phyloP scores from a whole-genome alignment of 2,113 vertebrate species.

The Girardinichthys multiradiatus region DNA sequence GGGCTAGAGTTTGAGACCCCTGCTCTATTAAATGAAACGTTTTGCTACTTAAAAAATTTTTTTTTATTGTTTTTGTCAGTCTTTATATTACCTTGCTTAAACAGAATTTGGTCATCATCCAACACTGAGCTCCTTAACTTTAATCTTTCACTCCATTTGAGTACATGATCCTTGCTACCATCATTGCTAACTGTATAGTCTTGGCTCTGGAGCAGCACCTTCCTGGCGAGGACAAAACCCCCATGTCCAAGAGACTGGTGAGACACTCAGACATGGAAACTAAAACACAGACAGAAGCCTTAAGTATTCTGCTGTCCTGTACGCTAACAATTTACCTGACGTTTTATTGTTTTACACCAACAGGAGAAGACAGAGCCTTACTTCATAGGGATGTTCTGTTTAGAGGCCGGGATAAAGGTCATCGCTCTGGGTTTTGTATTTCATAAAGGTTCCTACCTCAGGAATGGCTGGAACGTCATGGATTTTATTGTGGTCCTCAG shows the following conservation, averaged over 20 bases:
- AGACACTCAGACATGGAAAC: conserved; percentile 54
- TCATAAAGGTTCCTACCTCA: conserved; percentile 97
- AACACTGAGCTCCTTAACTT: conserved; percentile 83
- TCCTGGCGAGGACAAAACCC: conserved; percentile 95
- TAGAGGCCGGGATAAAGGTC: conserved; percentile 98
- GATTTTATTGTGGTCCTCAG: conserved; percentile 99
- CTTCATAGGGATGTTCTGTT: conserved; percentile 99
- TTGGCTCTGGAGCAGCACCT: conserved; percentile 96
- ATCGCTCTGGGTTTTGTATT: conserved; percentile 96
- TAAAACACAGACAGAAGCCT: not conserved
- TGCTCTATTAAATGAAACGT: no score
- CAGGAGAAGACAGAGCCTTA: conserved; percentile 99
- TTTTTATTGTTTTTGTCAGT: not conserved
- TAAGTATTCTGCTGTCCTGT: not conserved
- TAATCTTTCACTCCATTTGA: conserved; percentile 88
- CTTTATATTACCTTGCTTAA: not conserved
- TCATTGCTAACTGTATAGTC: conserved; percentile 98
- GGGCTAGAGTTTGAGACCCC: not conserved
- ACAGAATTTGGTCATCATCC: not conserved
- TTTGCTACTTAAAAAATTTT: not conserved
- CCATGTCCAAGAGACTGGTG: conserved; percentile 97
- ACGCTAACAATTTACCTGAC: not conserved
- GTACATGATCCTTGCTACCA: conserved; percentile 98
- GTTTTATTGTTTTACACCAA: conserved; percentile 8
- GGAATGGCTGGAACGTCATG: conserved; percentile 99